Evolutionary conservation across 1,140 invertebrate genomes (phyloP).

Genomic region (Megalonaias nervosa): DNA sequence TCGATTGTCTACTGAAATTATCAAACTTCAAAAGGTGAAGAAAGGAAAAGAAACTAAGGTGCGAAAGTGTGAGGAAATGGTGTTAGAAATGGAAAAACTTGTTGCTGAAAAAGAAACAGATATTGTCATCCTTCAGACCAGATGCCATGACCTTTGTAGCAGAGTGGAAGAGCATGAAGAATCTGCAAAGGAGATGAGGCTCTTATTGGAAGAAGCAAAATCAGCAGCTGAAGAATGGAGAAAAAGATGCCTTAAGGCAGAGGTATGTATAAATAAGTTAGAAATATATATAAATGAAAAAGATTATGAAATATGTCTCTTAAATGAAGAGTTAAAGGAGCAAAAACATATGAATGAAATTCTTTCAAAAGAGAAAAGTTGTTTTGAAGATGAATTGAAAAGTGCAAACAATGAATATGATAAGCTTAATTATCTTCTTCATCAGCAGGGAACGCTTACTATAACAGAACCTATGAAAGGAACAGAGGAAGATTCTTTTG

Average conservation of each 20-base stretch:
- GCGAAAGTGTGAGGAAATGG: constrained; percentile 22
- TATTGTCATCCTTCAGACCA: constrained; percentile 16
- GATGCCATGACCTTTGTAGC: constrained; percentile 21
- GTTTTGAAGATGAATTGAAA: too few relatives aligned
- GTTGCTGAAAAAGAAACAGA: constrained; percentile 15
- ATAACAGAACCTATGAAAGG: too few relatives aligned
- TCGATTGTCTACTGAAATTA: constrained; percentile 13
- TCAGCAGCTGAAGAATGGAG: background rate
- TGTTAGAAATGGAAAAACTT: constrained; percentile 19
- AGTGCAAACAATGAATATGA: too few relatives aligned
- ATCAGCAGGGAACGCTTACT: too few relatives aligned
- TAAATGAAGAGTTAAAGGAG: too few relatives aligned
- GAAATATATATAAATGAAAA: constrained; percentile 13
- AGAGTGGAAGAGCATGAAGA: constrained; percentile 25
- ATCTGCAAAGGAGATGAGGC: constrained; percentile 4
- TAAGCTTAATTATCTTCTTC: too few relatives aligned
- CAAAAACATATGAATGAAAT: too few relatives aligned
- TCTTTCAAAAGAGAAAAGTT: too few relatives aligned
- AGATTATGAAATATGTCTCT: constrained; percentile 12
- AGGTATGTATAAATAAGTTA: constrained; percentile 17
- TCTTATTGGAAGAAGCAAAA: constrained; percentile 4
- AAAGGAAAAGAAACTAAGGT: constrained; percentile 38
- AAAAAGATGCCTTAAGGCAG: background rate
- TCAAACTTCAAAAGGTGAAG: constrained; percentile 24
- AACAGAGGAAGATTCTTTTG: too few relatives aligned